Base-by-base conservation (phyloP, 2,888 invertebrate species). In the Dryobota labecula region DNA sequence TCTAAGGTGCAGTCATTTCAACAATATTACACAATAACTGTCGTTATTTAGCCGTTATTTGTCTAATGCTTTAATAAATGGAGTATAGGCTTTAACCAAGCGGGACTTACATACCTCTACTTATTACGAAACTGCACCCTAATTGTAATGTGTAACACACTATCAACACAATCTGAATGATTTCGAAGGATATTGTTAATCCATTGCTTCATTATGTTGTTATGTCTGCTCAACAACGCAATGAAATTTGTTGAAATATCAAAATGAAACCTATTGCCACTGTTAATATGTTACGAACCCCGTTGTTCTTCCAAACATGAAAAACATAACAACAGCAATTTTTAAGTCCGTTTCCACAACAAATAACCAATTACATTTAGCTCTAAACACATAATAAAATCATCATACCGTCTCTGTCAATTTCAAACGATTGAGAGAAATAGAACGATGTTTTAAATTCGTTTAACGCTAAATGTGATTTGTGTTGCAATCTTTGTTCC, bases 61-160 rank as follows among this genome's bases (percentile, higher is more conserved):
- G n/a, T n/a, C n/a, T n/a, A n/a, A n/a, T n/a, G n/a, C n/a, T n/a
- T n/a, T n/a, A n/a, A n/a, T n/a, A n/a, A n/a, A n/a, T n/a, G n/a
- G n/a, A n/a, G n/a, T n/a, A n/a, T n/a, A 61, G 13, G 47, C 30
- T 64, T 36, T 58, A 53, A 49, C 33, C 30, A 36, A 70, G 60
- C 66, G 51, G 61, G 62, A 71, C 60, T 64, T 49, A 51, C 33
- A 65, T 69, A 64, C 18, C 20, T 73, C 24, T 51, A 36, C 13
- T 63, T 43, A 60, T 43, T 57, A 73, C 60, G 15, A 61, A 13
- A 64, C 47, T 27, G n/a, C n/a, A n/a, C n/a, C n/a, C n/a, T n/a
- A n/a, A n/a, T n/a, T n/a, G n/a, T n/a, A n/a, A n/a, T n/a, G n/a
- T n/a, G n/a, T n/a, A n/a, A n/a, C n/a, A n/a, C n/a, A n/a, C n/a